A percentile compares a stretch with the other conserved stretches of the same genome.
phyloP scores from a whole-genome alignment of 2,888 invertebrate species.

The Nomada fabriciana region DNA sequence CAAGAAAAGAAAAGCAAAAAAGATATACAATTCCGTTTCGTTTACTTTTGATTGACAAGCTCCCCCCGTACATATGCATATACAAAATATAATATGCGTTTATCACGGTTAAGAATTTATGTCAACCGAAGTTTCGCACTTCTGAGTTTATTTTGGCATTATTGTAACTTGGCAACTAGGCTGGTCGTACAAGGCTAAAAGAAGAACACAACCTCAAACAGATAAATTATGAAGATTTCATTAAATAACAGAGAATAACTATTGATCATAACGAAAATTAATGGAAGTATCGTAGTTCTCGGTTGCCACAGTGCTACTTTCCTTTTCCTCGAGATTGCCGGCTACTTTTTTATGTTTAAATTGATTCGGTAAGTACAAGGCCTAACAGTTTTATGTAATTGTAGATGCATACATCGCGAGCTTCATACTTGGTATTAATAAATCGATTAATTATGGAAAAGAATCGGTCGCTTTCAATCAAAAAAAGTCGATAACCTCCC shows the following conservation, averaged over 20 bases:
- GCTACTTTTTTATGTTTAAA: slow-evolving; percentile 1
- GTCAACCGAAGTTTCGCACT: slow-evolving; percentile 61
- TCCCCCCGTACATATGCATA: background rate
- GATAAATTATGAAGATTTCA: slow-evolving; percentile 36
- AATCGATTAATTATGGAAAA: slow-evolving; percentile 25
- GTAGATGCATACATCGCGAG: background rate
- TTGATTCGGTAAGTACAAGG: slow-evolving; percentile 24
- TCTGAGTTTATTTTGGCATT: slow-evolving; percentile 63
- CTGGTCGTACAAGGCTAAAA: slow-evolving; percentile 52
- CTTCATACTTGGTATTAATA: background rate
- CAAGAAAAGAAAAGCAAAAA: background rate
- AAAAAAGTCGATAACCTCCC: slow-evolving; percentile 27
- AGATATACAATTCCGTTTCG: background rate
- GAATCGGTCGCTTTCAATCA: slow-evolving; percentile 35
- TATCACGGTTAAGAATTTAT: slow-evolving; percentile 53
- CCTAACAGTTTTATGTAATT: slow-evolving; percentile 9
- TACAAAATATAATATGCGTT: slow-evolving; percentile 19
- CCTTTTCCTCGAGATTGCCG: background rate
- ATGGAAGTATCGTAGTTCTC: background rate
- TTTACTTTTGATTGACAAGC: slow-evolving; percentile 4
- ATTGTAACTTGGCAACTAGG: slow-evolving; percentile 61
- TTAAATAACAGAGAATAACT: slow-evolving; percentile 15
- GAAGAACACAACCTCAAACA: slow-evolving; percentile 51
- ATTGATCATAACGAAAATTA: background rate
- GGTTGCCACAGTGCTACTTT: background rate